Base-by-base conservation (phyloP, 2,113 vertebrate species). In the Notechis scutatus region DNA sequence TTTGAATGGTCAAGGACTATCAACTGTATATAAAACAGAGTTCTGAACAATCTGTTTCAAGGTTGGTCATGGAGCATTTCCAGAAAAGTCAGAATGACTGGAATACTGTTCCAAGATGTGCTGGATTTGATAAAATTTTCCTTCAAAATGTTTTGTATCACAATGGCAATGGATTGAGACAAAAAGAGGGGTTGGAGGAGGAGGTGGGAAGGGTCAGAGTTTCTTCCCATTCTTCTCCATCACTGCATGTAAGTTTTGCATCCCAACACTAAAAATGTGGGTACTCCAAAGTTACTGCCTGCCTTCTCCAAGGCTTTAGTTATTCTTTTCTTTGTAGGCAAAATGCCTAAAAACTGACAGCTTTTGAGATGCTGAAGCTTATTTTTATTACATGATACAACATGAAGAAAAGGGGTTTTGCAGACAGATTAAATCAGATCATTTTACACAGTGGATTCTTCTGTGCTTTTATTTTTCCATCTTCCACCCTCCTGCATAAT, bases 361-460 rank as follows among this genome's bases (percentile, higher is more conserved):
- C 94, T 87, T 3, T 54, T 86, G 61, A 47, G 93, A 56, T 69
- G 89, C 52, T 88, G 86, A 56, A 45, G 3, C 15, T 61, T 55
- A 15, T 93, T 87, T 90, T 54, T 42, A 3, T 21, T 88, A 95
- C 85, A 93, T 95, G 92, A 91, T 95, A 23, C 50, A 85, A 94
- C 0, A 90, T 85, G 88, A 96, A 95, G 94, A 92, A 94, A 96
- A 93, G 54, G 91, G 94, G 57, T 91, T 96, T 50, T 85, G 69
- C 69, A 52, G 54, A 89, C 85, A 87, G 93, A 94, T 95, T 74
- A 86, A 94, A 94, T 81, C 90, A 88, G 87, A 93, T 5, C 39
- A 39, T 95, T 92, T 92, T 94, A 18, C n/a, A 47, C 50, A 90
- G 92, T 59, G n/a, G 92, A 90, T 0, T 90, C 20, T 39, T 7